Evolutionary conservation across 2,797 vertebrate species (phyloP).

Genomic region (Falco concolor): DNA sequence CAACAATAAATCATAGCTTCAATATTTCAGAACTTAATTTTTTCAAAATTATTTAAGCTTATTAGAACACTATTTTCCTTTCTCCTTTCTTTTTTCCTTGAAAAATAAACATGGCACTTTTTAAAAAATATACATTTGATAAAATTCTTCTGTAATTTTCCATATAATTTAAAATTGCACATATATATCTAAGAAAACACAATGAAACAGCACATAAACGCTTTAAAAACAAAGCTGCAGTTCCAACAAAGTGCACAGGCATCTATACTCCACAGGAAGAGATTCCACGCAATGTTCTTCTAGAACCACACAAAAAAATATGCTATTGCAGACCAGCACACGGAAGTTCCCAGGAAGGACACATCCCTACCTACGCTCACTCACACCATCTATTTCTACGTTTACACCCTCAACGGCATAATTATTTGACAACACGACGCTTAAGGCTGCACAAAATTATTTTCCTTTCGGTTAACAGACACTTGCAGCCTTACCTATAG

Average conservation of each 20-base stretch:
- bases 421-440: neutral
- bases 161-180: neutral
- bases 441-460: neutral
- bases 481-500: constrained; percentile 76
- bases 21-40: neutral
- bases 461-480: neutral
- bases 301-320: neutral
- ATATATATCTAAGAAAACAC: fast-evolving
- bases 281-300: neutral
- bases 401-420: neutral
- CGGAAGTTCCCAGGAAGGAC: neutral
- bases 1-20: neutral
- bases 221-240: neutral
- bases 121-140: neutral
- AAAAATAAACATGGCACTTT: neutral
- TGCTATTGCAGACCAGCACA: neutral
- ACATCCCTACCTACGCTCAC: too few species aligned
- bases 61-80: neutral
- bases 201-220: neutral
- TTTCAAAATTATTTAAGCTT: neutral
- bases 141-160: neutral
- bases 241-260: neutral
- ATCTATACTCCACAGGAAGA: neutral
- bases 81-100: neutral
- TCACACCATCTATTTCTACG: neutral